A percentile compares a stretch with the other conserved stretches of the same genome.
phyloP scores from a whole-genome alignment of 2,888 invertebrate species.

The Epirrhoe tristata region DNA sequence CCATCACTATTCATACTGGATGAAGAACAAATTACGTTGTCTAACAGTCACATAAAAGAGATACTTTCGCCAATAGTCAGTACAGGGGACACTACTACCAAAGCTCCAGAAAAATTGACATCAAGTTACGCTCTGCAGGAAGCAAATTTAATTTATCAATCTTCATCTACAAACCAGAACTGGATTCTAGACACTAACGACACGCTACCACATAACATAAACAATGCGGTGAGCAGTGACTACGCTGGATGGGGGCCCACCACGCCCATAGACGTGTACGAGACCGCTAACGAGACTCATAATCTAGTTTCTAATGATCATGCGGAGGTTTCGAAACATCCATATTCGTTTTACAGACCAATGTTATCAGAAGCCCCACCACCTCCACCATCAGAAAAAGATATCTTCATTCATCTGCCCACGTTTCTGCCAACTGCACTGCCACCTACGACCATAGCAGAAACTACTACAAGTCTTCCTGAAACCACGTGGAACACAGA shows the following conservation, averaged over 20 bases:
- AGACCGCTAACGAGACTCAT: constrained; percentile 67
- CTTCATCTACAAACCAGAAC: constrained; percentile 82
- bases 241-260: constrained; percentile 83
- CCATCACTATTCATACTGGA: constrained; percentile 65
- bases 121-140: constrained; percentile 85
- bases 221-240: constrained; percentile 72
- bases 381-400: constrained; percentile 59
- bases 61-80: constrained; percentile 53
- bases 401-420: constrained; percentile 53
- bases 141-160: constrained; percentile 88
- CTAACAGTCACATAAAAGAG: constrained; percentile 52
- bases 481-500: constrained; percentile 55
- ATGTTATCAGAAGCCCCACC: constrained; percentile 72
- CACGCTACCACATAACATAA: constrained; percentile 57
- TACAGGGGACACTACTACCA: constrained; percentile 56
- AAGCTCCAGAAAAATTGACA: constrained; percentile 54
- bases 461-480: constrained; percentile 26
- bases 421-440: constrained; percentile 70
- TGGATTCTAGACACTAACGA: constrained; percentile 71
- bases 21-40: constrained; percentile 57
- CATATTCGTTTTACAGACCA: constrained; percentile 72
- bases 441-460: constrained; percentile 54
- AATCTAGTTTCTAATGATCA: constrained; percentile 72
- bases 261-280: constrained; percentile 67
- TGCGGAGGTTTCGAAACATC: constrained; percentile 58